Conservation (phyloP, 1,140 invertebrate species). For the Andrena cerasifolii region DNA sequence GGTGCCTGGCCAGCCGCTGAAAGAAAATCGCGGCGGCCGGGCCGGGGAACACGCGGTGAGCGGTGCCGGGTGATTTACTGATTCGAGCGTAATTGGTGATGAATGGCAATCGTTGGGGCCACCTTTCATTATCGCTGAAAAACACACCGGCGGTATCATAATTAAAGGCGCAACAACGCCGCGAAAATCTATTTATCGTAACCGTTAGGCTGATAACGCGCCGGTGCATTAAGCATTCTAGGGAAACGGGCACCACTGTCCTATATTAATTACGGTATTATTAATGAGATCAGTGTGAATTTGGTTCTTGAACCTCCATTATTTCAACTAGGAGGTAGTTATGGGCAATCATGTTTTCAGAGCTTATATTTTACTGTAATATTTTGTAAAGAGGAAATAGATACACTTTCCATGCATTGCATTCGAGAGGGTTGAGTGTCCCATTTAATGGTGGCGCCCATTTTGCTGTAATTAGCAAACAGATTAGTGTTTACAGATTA, state of each 20-base stretch:
- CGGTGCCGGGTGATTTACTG: constrained; percentile 59
- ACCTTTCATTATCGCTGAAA: constrained; percentile 52
- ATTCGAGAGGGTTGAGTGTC: too few relatives aligned
- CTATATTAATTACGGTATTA: constrained; percentile 51
- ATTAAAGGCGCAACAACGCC: constrained; percentile 37
- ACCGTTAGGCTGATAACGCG: constrained; percentile 60
- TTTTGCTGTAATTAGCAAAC: too few relatives aligned
- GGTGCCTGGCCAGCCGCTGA: constrained; percentile 8
- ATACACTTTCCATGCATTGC: too few relatives aligned
- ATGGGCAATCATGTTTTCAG: too few relatives aligned
- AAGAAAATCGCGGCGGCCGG: constrained; percentile 40
- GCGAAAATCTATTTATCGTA: constrained; percentile 57
- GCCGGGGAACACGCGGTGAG: constrained; percentile 42
- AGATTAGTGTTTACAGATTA: too few relatives aligned
- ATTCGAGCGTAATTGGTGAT: constrained; percentile 55
- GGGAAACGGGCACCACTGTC: neutral
- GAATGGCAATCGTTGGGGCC: constrained; percentile 41
- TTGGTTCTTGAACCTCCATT: neutral
- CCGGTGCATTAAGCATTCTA: constrained; percentile 27
- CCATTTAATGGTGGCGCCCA: too few relatives aligned
- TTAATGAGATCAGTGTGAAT: neutral
- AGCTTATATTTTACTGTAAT: too few relatives aligned
- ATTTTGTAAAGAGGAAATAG: too few relatives aligned
- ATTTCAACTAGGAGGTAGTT: too few relatives aligned
- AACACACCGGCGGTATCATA: constrained; percentile 22